Percentiles rank a stretch among this genome's conserved stretches.
phyloP scores from a whole-genome alignment of 2,113 vertebrate genomes.

The Pelvicachromis taeniatus region DNA sequence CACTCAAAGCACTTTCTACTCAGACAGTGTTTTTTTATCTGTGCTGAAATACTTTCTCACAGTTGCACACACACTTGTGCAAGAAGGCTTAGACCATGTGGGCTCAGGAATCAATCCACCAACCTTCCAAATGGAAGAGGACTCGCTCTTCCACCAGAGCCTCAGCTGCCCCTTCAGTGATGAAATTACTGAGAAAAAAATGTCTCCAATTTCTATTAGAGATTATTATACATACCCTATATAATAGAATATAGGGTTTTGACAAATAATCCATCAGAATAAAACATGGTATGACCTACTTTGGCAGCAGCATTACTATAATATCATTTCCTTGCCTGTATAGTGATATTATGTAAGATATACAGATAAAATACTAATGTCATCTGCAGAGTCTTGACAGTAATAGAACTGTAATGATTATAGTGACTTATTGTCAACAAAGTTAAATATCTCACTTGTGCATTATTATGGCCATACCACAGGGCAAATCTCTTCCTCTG shows the following conservation, averaged over 20 bases:
- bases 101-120: background rate
- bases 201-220: background rate
- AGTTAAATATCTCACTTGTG: background rate
- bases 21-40: background rate
- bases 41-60: background rate
- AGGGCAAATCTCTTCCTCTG: background rate
- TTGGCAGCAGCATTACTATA: conserved; percentile 10
- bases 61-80: background rate
- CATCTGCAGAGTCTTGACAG: background rate
- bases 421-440: background rate
- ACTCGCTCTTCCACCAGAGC: background rate
- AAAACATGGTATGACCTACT: conserved; percentile 29
- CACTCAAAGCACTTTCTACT: background rate
- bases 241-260: background rate
- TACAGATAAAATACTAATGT: background rate
- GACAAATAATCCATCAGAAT: conserved; percentile 26
- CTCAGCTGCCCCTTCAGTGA: background rate
- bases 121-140: background rate
- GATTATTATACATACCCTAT: background rate
- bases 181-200: background rate
- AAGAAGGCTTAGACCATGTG: background rate
- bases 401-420: background rate
- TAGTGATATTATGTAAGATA: background rate
- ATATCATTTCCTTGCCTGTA: conserved; percentile 10
- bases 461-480: background rate